A percentile compares a stretch with the other conserved stretches of the same genome.
phyloP scores from a whole-genome alignment of 1,140 invertebrate genomes.

The Periplaneta americana region DNA sequence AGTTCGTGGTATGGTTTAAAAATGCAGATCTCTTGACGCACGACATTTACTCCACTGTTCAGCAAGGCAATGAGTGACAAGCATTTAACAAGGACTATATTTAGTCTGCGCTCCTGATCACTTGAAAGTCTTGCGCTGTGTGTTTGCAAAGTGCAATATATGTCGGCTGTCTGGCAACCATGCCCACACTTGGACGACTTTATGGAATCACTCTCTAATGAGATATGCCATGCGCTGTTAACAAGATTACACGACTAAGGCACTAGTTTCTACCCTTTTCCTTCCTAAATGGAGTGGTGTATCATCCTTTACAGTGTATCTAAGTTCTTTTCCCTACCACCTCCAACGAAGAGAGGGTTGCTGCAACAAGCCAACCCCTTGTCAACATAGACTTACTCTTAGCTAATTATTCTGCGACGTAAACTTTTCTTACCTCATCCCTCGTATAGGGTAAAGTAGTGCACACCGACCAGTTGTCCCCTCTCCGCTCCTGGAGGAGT shows the following conservation, averaged over 20 bases:
- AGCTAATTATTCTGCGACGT: neutral
- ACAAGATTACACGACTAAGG: constrained; percentile 29
- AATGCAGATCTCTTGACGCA: too few relatives aligned
- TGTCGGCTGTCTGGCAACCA: neutral
- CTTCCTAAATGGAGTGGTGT: constrained; percentile 31
- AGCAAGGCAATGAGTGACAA: neutral
- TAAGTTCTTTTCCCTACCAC: constrained; percentile 6
- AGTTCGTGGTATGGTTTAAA: too few relatives aligned
- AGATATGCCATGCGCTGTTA: constrained; percentile 35
- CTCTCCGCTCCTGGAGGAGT: neutral
- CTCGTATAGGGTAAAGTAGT: constrained; percentile 17
- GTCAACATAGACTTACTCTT: constrained; percentile 7
- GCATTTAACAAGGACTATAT: neutral
- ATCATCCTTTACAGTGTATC: constrained; percentile 18
- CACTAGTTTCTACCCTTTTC: neutral
- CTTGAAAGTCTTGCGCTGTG: neutral
- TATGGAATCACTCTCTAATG: constrained; percentile 42
- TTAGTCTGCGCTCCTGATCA: neutral
- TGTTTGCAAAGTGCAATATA: too few relatives aligned
- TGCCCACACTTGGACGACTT: neutral
- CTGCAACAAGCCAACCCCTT: neutral
- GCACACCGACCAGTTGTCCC: too few relatives aligned
- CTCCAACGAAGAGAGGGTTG: constrained; percentile 1
- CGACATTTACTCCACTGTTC: too few relatives aligned
- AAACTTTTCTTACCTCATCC: constrained; percentile 5